These are phyloP conservation scores for Notoglanidium macrostoma DNA, from an alignment of 2,797 vertebrate species.

Conservation along the genomic window DNA sequence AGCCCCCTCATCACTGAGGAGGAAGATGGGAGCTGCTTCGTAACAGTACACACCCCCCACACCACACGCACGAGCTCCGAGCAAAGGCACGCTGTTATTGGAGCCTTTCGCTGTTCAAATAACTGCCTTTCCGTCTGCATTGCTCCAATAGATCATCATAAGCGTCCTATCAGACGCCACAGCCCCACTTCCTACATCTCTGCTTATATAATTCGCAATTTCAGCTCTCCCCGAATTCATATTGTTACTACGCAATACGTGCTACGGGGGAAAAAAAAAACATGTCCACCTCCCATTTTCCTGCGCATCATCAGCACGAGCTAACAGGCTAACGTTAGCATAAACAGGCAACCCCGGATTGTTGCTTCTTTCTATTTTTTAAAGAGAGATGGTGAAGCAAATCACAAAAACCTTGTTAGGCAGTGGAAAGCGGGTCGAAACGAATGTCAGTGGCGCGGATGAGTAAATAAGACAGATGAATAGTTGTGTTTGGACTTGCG, in stretches of 20 bases:
- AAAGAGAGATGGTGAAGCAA: background rate
- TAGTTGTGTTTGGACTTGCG: background rate
- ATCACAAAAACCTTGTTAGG: background rate
- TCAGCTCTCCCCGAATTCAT: conserved; percentile 48
- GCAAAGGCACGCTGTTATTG: conserved; percentile 52
- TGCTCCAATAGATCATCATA: background rate
- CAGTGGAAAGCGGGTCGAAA: background rate
- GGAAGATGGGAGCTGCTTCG: conserved; percentile 81
- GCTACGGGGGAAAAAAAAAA: conserved; percentile 59
- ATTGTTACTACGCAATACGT: conserved; percentile 69
- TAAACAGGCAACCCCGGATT: background rate
- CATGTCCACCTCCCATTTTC: conserved; percentile 85
- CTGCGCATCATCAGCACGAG: conserved; percentile 81
- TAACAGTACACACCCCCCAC: conserved; percentile 76
- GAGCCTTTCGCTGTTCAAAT: conserved; percentile 27
- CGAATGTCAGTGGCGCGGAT: background rate
- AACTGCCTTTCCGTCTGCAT: background rate
- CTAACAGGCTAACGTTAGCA: conserved; percentile 61
- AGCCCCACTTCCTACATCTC: background rate
- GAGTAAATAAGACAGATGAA: background rate
- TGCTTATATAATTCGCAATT: background rate
- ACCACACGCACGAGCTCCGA: conserved; percentile 70
- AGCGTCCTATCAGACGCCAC: background rate
- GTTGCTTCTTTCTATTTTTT: too few species aligned
- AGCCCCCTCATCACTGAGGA: conserved; percentile 70